Base-by-base conservation (phyloP, 1,140 invertebrate species). In the Pteromalus puparum region DNA sequence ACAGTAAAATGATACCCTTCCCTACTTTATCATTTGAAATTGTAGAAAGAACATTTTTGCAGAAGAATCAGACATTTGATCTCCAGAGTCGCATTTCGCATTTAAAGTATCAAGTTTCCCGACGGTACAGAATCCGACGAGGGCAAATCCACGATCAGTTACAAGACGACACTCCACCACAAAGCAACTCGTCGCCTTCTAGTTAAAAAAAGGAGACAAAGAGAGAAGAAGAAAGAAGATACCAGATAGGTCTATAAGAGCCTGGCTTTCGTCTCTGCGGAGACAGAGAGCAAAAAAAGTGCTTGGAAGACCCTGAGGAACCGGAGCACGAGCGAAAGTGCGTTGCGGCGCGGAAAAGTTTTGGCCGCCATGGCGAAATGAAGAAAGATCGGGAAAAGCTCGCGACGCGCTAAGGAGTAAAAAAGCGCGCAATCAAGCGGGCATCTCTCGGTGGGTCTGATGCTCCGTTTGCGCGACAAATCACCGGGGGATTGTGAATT, bases 381-480 rank as follows among this genome's bases (percentile, higher is more conserved):
- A 83, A 83, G 82, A 70, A 70, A 77, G 38, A 83, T 83, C 74
- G 72, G 28, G 7, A 83, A 67, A 82, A 42, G 34, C 53, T 61
- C 21, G n/a, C 48, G 38, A 38, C n/a, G 30, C 48, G 15, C 6
- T 7, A 61, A 5, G 6, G 18, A n/a, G 53, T 21, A 61, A 61
- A 61, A 61, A 61, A 61, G 15, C 10, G 24, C 30, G 21, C 13
- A 48, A 81, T 26, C 70, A 46, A 82, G 53, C 73, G 72, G 67
- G 81, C 53, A 26, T 82, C 80, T 82, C 74, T 74, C 18, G 53
- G 18, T 18, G 18, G 21, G 21, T 61, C 53, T 61, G 15, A 61
- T n/a, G 21, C 15, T 61, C 21, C 21, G 18, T 61, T 5, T n/a
- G 53, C 15, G 18, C 53, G 21, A 61, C 5, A 18, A 61, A 21